These are phyloP conservation scores for Dryocosmus kuriphilus DNA, from an alignment of 2,888 invertebrate genomes.

Conservation along the genomic window DNA sequence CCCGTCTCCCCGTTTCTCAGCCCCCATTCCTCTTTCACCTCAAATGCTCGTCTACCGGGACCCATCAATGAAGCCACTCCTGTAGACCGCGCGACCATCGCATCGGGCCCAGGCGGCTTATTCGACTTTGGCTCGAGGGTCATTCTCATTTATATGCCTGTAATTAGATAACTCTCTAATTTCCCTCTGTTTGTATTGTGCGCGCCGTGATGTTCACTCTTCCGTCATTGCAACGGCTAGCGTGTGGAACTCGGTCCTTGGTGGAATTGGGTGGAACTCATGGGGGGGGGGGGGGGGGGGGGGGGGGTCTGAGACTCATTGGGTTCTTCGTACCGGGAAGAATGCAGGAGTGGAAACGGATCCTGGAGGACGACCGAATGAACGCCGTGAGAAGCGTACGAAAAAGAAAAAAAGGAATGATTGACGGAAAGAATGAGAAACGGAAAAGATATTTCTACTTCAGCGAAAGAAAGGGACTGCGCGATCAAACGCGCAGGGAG, in stretches of 20 bases:
- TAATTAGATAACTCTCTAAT: constrained; percentile 71
- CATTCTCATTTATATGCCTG: constrained; percentile 70
- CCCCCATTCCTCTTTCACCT: constrained; percentile 45
- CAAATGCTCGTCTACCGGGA: constrained; percentile 47
- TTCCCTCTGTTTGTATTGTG: constrained; percentile 59
- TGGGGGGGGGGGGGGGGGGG: constrained; percentile 5
- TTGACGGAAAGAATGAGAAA: constrained; percentile 45
- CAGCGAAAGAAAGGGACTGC: constrained; percentile 26
- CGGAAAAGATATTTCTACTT: constrained; percentile 36
- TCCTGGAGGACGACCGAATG: constrained; percentile 42
- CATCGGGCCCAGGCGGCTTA: constrained; percentile 35
- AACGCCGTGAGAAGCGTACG: constrained; percentile 54
- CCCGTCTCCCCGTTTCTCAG: constrained; percentile 45
- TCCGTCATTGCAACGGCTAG: constrained; percentile 59
- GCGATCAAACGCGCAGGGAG: constrained; percentile 35
- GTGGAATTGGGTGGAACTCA: constrained; percentile 47
- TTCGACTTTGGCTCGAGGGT: constrained; percentile 21
- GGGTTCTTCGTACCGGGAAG: constrained; percentile 44
- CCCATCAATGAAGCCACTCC: constrained; percentile 64
- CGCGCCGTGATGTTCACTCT: constrained; percentile 57
- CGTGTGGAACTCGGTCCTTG: constrained; percentile 53
- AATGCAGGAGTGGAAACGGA: constrained; percentile 52
- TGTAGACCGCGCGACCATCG: constrained; percentile 54
- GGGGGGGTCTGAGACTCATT: constrained; percentile 36
- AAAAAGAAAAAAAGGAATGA: constrained; percentile 45